Conservation (phyloP, 2,888 invertebrate genomes). For the Chloroclystis v-ata region DNA sequence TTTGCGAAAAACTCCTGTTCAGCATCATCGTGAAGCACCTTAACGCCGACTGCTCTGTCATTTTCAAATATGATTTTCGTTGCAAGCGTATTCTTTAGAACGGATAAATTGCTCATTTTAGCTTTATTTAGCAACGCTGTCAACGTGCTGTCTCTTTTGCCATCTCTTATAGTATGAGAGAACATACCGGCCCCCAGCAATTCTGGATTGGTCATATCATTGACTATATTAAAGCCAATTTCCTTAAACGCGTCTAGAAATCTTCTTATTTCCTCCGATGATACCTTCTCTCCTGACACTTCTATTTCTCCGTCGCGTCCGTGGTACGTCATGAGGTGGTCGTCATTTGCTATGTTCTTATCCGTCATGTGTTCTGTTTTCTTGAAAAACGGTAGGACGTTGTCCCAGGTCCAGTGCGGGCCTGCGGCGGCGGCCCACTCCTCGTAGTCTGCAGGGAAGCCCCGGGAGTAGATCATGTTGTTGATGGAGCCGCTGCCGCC, state of each 20-base stretch:
- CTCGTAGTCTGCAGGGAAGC: constrained; percentile 57
- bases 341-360: constrained; percentile 44
- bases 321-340: constrained; percentile 48
- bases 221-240: constrained; percentile 48
- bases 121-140: constrained; percentile 52
- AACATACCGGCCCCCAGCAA: constrained; percentile 56
- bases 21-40: constrained; percentile 33
- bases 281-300: constrained; percentile 43
- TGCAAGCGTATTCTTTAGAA: constrained; percentile 48
- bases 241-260: constrained; percentile 53
- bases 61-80: constrained; percentile 49
- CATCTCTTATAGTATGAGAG: constrained; percentile 55
- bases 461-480: constrained; percentile 64
- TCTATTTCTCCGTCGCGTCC: constrained; percentile 54
- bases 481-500: constrained; percentile 63
- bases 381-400: constrained; percentile 55
- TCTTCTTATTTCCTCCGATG: constrained; percentile 35
- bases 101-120: constrained; percentile 39
- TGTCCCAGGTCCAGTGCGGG: constrained; percentile 52
- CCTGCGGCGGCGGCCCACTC: constrained; percentile 54
- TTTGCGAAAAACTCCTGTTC: constrained; percentile 40
- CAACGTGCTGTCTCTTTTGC: constrained; percentile 50
- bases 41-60: constrained; percentile 44
- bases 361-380: constrained; percentile 61
- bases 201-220: constrained; percentile 60